These are phyloP conservation scores for Piprites chloris DNA, from an alignment of 2,113 vertebrate genomes.

Conservation along the genomic window DNA sequence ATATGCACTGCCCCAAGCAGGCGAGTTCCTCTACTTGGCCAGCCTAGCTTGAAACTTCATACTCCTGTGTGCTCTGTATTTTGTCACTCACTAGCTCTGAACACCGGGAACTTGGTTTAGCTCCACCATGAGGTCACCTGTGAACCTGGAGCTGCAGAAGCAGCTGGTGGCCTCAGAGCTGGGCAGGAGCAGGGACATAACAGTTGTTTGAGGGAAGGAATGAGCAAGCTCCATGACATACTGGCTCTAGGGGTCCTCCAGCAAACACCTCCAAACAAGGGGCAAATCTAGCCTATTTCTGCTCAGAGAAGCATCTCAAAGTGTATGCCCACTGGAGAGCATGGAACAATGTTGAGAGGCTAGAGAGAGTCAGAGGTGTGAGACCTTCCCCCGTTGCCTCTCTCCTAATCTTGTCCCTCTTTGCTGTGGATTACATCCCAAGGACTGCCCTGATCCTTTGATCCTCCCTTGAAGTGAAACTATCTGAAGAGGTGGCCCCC, in stretches of 20 bases:
- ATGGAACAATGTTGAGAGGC: accelerated
- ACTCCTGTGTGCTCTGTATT: background rate
- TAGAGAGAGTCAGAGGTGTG: background rate
- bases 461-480: background rate
- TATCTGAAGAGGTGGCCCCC: background rate
- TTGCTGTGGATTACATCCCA: background rate
- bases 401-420: background rate
- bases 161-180: background rate
- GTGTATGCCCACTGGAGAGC: background rate
- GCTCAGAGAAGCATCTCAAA: background rate
- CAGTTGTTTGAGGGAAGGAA: background rate
- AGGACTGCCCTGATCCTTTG: background rate
- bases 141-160: background rate
- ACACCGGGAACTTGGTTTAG: background rate
- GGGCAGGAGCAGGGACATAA: background rate
- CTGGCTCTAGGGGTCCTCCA: background rate
- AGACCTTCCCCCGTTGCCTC: background rate
- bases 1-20: background rate
- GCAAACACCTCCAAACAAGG: accelerated
- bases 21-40: background rate
- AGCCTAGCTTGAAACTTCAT: background rate
- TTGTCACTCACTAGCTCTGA: background rate
- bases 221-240: background rate
- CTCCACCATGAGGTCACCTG: background rate
- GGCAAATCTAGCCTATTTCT: background rate